Base-by-base conservation (phyloP, 2,888 invertebrate species). In the Chloroclysta siterata region DNA sequence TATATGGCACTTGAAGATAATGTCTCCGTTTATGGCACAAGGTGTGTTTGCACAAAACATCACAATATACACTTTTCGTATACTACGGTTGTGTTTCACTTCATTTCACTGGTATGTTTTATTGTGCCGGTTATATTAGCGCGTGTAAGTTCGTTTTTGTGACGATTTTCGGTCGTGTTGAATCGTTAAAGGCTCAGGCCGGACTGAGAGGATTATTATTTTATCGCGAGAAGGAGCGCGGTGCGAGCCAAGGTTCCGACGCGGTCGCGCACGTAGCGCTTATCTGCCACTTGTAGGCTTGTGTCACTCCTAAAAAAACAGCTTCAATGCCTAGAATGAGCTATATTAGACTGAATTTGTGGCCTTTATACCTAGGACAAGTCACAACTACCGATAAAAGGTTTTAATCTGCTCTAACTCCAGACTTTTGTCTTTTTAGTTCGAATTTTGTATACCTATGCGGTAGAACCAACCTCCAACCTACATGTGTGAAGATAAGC, bases 161-260 rank as follows among this genome's bases (percentile, higher is more conserved):
- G 73, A 76, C 74, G 76, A 79, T 80, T 65, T 82, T 85, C 84
- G 83, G 79, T 88, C 89, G 92, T 90, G 90, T 83, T 77, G 82
- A 85, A 81, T 89, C 88, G 89, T 77, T 89, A 88, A 84, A 90
- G 90, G 88, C 82, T 87, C 80, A 79, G 76, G 84, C 83, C 88
- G 85, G 79, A 93, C 92, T 93, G 92, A 90, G 86, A 85, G 79
- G 83, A 84, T 89, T 88, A 87, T 92, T 89, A 88, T 90, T 88
- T 83, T 88, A 87, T 81, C 80, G 88, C 84, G 85, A 87, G 85
- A 88, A 88, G 89, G 90, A 90, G 89, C 85, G 84, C 82, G 81
- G 82, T 75, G 82, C 83, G 80, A 82, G 80, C 88, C 92, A 91
- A 91, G 92, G 91, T 90, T 88, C 81, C 76, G 76, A 68, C 78